A percentile compares a stretch with the other conserved stretches of the same genome.
These are phyloP conservation scores for Hoplias malabaricus DNA, from an alignment of 2,113 vertebrate species.

Conservation along the genomic window DNA sequence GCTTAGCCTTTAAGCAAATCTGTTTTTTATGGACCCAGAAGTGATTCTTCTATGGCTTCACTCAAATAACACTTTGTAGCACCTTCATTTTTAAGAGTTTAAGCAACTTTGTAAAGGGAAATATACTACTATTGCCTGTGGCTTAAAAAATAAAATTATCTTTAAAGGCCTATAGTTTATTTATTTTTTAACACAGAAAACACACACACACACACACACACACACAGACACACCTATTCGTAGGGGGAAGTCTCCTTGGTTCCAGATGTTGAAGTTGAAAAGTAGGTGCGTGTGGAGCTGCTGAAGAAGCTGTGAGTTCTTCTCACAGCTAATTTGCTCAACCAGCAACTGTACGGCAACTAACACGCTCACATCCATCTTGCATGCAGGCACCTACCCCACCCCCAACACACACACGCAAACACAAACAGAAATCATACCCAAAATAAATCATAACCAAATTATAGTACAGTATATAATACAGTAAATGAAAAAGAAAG, in stretches of 20 bases:
- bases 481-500: conserved; percentile 4
- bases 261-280: conserved; percentile 97
- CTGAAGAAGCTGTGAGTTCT: conserved; percentile 85
- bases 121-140: too few species aligned
- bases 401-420: conserved; percentile 15
- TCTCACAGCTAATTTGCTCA: conserved; percentile 89
- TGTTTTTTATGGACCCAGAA: too few species aligned
- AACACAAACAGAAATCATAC: conserved; percentile 1
- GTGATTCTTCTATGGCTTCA: too few species aligned
- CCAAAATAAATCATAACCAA: neutral
- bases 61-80: too few species aligned
- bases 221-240: conserved; percentile 81
- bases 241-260: conserved; percentile 93
- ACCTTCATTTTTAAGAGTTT: too few species aligned
- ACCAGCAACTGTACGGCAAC: conserved; percentile 90
- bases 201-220: neutral
- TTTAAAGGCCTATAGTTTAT: too few species aligned
- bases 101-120: too few species aligned
- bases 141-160: too few species aligned
- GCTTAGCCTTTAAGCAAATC: too few species aligned
- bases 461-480: too few species aligned
- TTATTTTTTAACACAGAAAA: too few species aligned
- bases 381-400: conserved; percentile 79
- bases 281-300: conserved; percentile 92
- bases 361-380: conserved; percentile 92